Evolutionary conservation across 2,888 invertebrate genomes (phyloP).

Genomic region (Melanargia galathea): DNA sequence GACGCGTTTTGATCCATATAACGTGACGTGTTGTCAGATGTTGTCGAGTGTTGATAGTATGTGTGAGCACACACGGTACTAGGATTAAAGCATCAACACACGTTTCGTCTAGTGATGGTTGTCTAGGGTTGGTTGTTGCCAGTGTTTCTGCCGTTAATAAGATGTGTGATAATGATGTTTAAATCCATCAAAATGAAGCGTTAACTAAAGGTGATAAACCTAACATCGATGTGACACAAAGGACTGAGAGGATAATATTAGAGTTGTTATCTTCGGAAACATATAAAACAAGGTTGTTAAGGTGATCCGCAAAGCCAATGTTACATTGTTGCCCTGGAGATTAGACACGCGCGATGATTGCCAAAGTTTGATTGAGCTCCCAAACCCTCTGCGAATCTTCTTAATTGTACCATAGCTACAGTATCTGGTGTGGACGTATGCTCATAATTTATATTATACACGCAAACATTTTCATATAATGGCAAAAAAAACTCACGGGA

Average conservation of each 20-base stretch:
- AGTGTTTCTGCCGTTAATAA: too few species aligned
- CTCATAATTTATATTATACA: not conserved
- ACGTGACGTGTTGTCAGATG: too few species aligned
- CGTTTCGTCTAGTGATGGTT: too few species aligned
- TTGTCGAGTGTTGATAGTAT: too few species aligned
- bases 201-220: not conserved
- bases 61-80: too few species aligned
- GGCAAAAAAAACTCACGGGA: not conserved
- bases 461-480: not conserved
- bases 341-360: conserved; percentile 78
- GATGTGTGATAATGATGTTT: too few species aligned
- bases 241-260: conserved; percentile 33
- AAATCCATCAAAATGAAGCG: too few species aligned
- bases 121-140: too few species aligned
- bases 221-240: not conserved
- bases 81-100: too few species aligned
- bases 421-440: not conserved
- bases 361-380: conserved; percentile 78
- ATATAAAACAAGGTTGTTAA: conserved; percentile 62
- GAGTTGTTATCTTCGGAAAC: conserved; percentile 60
- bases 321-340: conserved; percentile 74
- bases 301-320: conserved; percentile 66
- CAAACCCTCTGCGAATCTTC: conserved; percentile 68
- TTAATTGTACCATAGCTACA: conserved; percentile 1
- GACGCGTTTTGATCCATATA: too few species aligned